phyloP scores from a whole-genome alignment of 1,140 invertebrate species.

The Heterodera schachtii region DNA sequence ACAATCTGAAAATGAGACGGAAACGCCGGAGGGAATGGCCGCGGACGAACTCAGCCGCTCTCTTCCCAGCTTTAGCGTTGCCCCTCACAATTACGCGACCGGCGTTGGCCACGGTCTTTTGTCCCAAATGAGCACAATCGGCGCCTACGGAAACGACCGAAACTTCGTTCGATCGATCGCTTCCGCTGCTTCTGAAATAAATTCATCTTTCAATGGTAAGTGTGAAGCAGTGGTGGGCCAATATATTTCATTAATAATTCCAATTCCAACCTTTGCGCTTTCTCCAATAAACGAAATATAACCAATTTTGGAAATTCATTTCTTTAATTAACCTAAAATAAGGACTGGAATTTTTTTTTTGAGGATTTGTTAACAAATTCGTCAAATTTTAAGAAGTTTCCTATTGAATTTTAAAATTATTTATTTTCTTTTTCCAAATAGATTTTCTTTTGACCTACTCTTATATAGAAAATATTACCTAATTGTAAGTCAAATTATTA shows the following conservation, averaged over 20 bases:
- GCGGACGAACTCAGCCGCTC: slow-evolving; percentile 37
- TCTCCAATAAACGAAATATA: no score
- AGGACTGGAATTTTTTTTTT: no score
- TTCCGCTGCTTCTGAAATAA: slow-evolving; percentile 37
- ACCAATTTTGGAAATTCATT: no score
- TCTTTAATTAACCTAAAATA: no score
- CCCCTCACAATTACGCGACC: slow-evolving; percentile 56
- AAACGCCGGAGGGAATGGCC: not conserved
- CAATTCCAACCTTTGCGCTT: no score
- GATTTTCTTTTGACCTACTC: no score
- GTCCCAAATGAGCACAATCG: slow-evolving; percentile 51
- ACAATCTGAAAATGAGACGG: slow-evolving; percentile 23
- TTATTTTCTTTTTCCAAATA: no score
- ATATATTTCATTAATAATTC: no score
- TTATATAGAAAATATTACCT: slow-evolving; percentile 1
- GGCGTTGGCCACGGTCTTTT: slow-evolving; percentile 54
- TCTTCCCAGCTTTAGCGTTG: slow-evolving; percentile 50
- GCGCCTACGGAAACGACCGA: slow-evolving; percentile 44
- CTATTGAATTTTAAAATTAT: no score
- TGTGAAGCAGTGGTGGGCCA: no score
- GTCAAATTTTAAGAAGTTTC: no score
- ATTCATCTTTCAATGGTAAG: slow-evolving; percentile 39
- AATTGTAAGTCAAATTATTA: not conserved
- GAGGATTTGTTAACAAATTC: no score
- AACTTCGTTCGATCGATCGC: slow-evolving; percentile 50